Base-by-base conservation (phyloP, 2,797 vertebrate species). In the Tolypeutes matacus region DNA sequence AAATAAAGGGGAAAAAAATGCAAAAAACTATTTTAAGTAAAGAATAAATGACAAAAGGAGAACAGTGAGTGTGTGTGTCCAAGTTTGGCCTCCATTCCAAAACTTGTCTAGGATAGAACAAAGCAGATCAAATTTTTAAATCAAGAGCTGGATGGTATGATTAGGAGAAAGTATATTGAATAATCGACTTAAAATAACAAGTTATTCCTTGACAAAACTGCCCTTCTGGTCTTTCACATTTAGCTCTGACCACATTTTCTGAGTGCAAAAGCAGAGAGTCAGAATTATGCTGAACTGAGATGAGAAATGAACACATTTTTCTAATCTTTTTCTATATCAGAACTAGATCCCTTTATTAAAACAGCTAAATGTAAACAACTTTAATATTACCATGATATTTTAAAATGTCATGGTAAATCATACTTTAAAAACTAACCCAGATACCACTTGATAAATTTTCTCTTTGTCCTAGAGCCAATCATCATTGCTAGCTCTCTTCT, bases 291-390 rank as follows among this genome's bases (percentile, higher is more conserved):
- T 91, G 72, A 39, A 86, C 42, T 5, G 42, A 75, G 39, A 62
- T 69, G 36, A 94, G 46, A 81, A 56, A 21, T 69, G 39, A 67
- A 39, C 17, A n/a, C 14, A 27, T 53, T 53, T 72, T 36, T 58
- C 27, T 72, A 34, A 87, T 23, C 39, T 53, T 67, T 76, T 86
- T 86, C 64, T 94, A 27, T 80, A 27, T 95, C 65, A 60, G 86
- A 94, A 95, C 64, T 56, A 49, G 34, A 46, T 69, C 15, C 86
- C 23, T 91, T 89, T 51, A 85, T 70, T 83, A 34, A 86, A 69
- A 91, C 11, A 70, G 86, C 51, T 75, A 51, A 60, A 84, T 20
- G 51, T 86, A 49, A 84, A 20, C 13, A 85, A 49, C 69, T 75
- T 70, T 58, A 72, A 14, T 75, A 58, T 78, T 11, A 13, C 65